Percentiles rank a stretch among this genome's conserved stretches.
phyloP scores from a whole-genome alignment of 2,113 vertebrate species.

The Python bivittatus region DNA sequence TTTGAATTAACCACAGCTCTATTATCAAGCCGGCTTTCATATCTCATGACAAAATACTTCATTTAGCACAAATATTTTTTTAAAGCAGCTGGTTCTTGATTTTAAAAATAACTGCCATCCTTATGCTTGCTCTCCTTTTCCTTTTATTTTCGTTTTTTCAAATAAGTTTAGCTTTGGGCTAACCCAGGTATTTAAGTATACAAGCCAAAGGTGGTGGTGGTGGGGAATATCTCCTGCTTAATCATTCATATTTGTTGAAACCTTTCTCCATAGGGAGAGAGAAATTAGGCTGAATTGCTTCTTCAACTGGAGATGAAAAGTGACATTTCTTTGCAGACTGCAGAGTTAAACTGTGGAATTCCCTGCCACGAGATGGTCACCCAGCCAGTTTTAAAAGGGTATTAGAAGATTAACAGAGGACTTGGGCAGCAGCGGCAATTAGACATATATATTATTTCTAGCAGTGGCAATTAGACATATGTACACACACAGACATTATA shows the following conservation, averaged over 20 bases:
- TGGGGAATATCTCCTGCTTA: neutral
- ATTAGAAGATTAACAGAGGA: neutral
- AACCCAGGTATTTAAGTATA: neutral
- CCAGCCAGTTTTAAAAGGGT: neutral
- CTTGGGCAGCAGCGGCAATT: neutral
- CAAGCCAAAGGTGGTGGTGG: neutral
- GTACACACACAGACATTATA: too few relatives aligned
- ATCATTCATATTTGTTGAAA: neutral
- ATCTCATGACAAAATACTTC: neutral
- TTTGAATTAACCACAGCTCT: neutral
- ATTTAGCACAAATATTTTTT: neutral
- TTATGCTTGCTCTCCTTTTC: neutral
- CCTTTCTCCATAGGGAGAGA: neutral
- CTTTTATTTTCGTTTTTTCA: neutral
- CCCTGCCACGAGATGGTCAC: neutral
- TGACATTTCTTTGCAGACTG: neutral
- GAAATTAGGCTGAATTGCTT: neutral
- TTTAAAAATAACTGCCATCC: neutral
- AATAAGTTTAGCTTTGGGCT: neutral
- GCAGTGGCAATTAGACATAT: neutral
- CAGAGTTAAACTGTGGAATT: neutral
- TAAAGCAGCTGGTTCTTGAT: neutral
- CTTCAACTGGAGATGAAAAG: neutral
- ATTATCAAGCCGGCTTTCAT: neutral
- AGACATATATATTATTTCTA: neutral